Percentiles rank a stretch among this genome's conserved stretches.
These are phyloP conservation scores for Rhinolophus sinicus DNA, from an alignment of 2,113 vertebrate species.

Conservation along the genomic window DNA sequence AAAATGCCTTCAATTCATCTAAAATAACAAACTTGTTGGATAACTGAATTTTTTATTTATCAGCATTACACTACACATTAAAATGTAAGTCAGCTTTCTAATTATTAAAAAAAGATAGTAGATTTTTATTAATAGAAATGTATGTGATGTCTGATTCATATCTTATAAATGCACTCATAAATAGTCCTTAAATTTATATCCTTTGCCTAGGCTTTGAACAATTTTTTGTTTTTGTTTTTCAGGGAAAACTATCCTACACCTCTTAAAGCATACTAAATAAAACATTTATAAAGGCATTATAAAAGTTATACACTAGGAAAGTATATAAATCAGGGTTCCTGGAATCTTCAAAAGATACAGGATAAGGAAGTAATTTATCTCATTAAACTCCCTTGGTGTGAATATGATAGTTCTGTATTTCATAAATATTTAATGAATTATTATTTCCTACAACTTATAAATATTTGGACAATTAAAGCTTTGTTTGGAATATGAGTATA, in stretches of 20 bases:
- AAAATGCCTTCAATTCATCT: neutral
- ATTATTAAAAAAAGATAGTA: neutral
- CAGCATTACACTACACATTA: neutral
- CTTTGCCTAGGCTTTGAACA: slow-evolving; percentile 18
- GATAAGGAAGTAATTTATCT: slow-evolving; percentile 55
- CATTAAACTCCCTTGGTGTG: slow-evolving; percentile 48
- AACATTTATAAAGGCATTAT: slow-evolving; percentile 29
- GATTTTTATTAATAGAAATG: neutral
- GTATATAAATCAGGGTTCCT: neutral
- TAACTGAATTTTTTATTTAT: neutral
- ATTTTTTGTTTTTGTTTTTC: neutral
- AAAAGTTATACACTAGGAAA: neutral
- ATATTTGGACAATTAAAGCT: slow-evolving; percentile 6
- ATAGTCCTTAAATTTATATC: neutral
- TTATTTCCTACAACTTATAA: slow-evolving; percentile 56
- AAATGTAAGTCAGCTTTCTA: neutral
- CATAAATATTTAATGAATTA: slow-evolving; percentile 63
- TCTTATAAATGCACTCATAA: neutral
- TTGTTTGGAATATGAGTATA: neutral
- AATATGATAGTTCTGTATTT: slow-evolving; percentile 53
- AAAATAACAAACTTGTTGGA: neutral
- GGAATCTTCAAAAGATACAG: slow-evolving; percentile 42
- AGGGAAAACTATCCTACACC: neutral
- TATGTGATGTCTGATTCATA: neutral
- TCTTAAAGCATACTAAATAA: slow-evolving; percentile 18